Conservation (phyloP, 2,797 vertebrate species). For the Hydrolagus colliei region DNA sequence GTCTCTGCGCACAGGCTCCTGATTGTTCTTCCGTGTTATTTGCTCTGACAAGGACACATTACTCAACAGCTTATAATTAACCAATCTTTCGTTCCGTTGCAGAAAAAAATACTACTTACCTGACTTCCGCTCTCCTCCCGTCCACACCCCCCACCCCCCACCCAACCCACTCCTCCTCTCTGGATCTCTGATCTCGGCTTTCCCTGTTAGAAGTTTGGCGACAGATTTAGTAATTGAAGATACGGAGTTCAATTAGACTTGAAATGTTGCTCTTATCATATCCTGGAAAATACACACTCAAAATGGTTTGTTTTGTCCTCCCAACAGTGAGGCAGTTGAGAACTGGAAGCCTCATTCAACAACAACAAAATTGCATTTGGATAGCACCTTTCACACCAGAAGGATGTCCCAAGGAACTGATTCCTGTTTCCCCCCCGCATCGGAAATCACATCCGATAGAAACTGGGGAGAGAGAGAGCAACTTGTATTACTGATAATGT, state of each 20-base stretch:
- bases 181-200: not conserved
- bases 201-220: not conserved
- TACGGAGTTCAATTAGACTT: too few relatives aligned
- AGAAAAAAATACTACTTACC: slow-evolving; percentile 4
- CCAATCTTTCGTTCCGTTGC: slow-evolving; percentile 2
- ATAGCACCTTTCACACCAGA: too few relatives aligned
- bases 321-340: not conserved
- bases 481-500: too few relatives aligned
- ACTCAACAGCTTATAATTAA: slow-evolving; percentile 26
- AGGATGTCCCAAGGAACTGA: not conserved
- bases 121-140: not conserved
- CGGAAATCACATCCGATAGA: too few relatives aligned
- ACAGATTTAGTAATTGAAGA: not conserved
- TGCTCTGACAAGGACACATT: slow-evolving; percentile 20
- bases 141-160: too few relatives aligned
- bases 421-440: too few relatives aligned
- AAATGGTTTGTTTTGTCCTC: not conserved
- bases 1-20: slow-evolving; percentile 4
- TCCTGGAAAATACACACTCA: not conserved
- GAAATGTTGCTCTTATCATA: not conserved
- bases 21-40: slow-evolving; percentile 19
- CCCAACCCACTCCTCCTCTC: too few relatives aligned
- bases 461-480: too few relatives aligned
- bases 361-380: too few relatives aligned
- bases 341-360: too few relatives aligned